Percentiles rank a stretch among this genome's conserved stretches.
Conservation (phyloP, 2,797 vertebrate species). For the Cottoperca gobio region DNA sequence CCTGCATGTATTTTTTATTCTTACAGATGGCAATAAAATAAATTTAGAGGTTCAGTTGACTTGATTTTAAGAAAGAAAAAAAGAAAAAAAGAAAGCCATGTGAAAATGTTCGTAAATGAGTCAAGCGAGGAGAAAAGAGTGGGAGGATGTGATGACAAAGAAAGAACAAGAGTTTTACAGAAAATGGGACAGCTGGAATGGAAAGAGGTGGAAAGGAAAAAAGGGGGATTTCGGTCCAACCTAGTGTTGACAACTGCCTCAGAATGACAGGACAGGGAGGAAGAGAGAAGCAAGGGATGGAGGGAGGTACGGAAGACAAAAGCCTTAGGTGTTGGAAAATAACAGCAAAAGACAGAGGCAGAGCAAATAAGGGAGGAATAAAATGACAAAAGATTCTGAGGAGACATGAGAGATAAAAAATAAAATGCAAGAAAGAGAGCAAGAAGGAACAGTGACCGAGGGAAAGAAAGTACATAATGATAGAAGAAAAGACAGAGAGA, state of each 20-base stretch:
- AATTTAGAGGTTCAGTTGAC: slow-evolving; percentile 30
- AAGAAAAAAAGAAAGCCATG: not conserved
- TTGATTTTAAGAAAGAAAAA: slow-evolving; percentile 5
- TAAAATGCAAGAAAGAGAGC: not conserved
- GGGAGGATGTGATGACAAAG: slow-evolving; percentile 24
- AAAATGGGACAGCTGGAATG: slow-evolving; percentile 6
- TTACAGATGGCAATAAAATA: slow-evolving; percentile 44
- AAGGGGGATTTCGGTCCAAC: slow-evolving; percentile 3
- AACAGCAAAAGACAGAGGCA: not conserved
- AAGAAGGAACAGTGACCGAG: not conserved
- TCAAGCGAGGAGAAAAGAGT: slow-evolving; percentile 7
- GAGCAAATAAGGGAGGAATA: not conserved
- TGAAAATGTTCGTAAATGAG: not conserved
- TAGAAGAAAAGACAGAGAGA: slow-evolving; percentile 17
- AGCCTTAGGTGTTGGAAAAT: slow-evolving; percentile 22
- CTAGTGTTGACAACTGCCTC: slow-evolving; percentile 46
- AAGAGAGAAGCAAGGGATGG: slow-evolving; percentile 8
- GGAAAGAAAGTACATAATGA: slow-evolving; percentile 12
- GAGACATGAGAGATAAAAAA: not conserved
- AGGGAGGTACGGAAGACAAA: slow-evolving; percentile 8
- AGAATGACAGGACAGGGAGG: slow-evolving; percentile 27
- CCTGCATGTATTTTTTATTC: slow-evolving; percentile 62
- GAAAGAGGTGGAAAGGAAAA: slow-evolving; percentile 20
- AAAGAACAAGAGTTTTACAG: slow-evolving; percentile 13
- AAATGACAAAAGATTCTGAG: not conserved